phyloP scores from a whole-genome alignment of 2,797 vertebrate genomes.

The Microctenopoma steveboyesi region DNA sequence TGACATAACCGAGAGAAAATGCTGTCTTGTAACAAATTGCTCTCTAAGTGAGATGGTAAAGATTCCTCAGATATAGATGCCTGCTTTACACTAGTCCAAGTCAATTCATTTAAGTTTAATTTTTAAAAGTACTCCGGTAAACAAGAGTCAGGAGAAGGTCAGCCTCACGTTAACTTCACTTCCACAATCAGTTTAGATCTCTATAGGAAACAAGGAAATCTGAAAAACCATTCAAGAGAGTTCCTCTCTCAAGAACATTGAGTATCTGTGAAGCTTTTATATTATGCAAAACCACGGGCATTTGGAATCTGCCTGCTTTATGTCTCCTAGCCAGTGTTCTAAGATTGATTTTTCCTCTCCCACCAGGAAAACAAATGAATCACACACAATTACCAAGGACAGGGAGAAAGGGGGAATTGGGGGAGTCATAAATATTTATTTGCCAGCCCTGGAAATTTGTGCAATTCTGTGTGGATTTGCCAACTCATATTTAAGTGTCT shows the following conservation, averaged over 20 bases:
- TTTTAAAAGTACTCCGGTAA: constrained; percentile 17
- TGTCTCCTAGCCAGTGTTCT: constrained; percentile 75
- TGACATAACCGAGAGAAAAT: constrained; percentile 15
- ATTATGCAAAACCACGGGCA: constrained; percentile 50
- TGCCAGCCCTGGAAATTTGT: constrained; percentile 77
- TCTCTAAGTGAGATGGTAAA: background rate
- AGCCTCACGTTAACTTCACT: constrained; percentile 30
- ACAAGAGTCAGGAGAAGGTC: constrained; percentile 4
- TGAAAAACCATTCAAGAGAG: constrained; percentile 53
- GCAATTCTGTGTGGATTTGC: constrained; percentile 82
- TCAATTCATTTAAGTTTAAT: background rate
- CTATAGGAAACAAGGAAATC: constrained; percentile 43
- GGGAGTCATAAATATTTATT: constrained; percentile 87
- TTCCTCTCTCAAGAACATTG: constrained; percentile 40
- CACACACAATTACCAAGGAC: constrained; percentile 82
- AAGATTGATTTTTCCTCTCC: constrained; percentile 83
- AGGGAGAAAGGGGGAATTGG: constrained; percentile 72
- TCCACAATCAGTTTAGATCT: constrained; percentile 32
- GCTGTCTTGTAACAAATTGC: constrained; percentile 1
- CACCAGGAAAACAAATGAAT: constrained; percentile 83
- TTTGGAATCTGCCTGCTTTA: constrained; percentile 71
- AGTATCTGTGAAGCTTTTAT: constrained; percentile 58
- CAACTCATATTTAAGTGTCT: constrained; percentile 85
- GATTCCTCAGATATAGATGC: constrained; percentile 10
- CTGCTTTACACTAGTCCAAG: constrained; percentile 1